Percentiles rank a stretch among this genome's conserved stretches.
phyloP scores from a whole-genome alignment of 2,797 vertebrate species.

The Microcaecilia unicolor region DNA sequence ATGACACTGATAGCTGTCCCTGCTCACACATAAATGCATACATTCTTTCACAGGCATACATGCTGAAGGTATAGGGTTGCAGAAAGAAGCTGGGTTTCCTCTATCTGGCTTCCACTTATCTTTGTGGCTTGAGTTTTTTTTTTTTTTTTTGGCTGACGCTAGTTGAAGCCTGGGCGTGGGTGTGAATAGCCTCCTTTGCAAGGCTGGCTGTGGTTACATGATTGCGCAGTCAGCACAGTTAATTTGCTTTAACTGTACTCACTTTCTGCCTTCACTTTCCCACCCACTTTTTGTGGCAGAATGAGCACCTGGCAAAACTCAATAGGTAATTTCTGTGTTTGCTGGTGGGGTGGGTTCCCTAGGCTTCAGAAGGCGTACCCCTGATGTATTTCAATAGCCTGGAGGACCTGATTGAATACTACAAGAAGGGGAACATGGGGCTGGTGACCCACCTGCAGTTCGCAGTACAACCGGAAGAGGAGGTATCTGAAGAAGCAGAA shows the following conservation, averaged over 20 bases:
- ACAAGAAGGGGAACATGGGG: slow-evolving; percentile 88
- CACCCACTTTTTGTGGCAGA: too few relatives aligned
- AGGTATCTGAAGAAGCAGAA: slow-evolving; percentile 60
- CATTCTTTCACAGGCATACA: too few relatives aligned
- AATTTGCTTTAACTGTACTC: too few relatives aligned
- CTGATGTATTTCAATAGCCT: slow-evolving; percentile 77
- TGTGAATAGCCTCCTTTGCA: too few relatives aligned
- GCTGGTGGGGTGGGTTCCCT: slow-evolving; percentile 14
- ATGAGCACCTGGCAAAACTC: too few relatives aligned
- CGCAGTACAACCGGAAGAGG: slow-evolving; percentile 77
- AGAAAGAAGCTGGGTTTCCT: neutral
- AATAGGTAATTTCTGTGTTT: neutral
- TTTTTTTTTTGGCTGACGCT: slow-evolving; percentile 6
- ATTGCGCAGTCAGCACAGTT: too few relatives aligned
- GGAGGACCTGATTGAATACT: slow-evolving; percentile 86
- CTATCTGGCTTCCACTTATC: neutral
- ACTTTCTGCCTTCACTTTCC: too few relatives aligned
- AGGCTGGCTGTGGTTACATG: too few relatives aligned
- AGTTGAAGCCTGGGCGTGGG: fast-evolving
- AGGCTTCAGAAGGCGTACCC: slow-evolving; percentile 93
- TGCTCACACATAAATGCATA: too few relatives aligned
- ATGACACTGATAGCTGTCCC: too few relatives aligned
- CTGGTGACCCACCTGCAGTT: slow-evolving; percentile 85
- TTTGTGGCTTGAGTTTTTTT: slow-evolving; percentile 7
- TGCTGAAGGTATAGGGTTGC: too few relatives aligned